phyloP scores from a whole-genome alignment of 2,797 vertebrate species.

The Clamator glandarius region DNA sequence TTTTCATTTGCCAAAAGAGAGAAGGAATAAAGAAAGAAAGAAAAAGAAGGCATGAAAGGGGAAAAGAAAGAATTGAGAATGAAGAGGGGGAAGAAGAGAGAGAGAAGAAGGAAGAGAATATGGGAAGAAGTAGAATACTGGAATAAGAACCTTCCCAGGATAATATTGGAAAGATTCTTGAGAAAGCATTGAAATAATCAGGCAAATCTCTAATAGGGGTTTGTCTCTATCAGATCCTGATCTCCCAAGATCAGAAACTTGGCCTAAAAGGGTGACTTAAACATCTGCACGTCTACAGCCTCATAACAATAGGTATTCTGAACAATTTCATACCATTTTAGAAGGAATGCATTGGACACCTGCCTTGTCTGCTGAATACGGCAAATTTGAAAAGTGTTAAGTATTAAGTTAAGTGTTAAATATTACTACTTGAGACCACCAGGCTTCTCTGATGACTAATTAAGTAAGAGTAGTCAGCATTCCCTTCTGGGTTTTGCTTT shows the following conservation, averaged over 20 bases:
- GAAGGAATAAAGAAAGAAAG: background rate
- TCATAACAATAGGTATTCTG: background rate
- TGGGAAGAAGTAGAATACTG: background rate
- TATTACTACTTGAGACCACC: background rate
- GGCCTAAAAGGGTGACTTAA: background rate
- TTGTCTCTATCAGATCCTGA: background rate
- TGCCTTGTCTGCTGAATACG: background rate
- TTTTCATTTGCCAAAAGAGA: background rate
- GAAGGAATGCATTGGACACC: accelerated
- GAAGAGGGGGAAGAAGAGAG: background rate
- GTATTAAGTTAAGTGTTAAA: background rate
- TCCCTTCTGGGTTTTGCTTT: background rate
- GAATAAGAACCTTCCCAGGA: background rate
- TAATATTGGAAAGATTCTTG: background rate
- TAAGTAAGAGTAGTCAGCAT: background rate
- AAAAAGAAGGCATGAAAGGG: background rate
- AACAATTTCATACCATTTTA: background rate
- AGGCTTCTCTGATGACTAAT: background rate
- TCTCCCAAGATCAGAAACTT: background rate
- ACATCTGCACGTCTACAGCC: background rate
- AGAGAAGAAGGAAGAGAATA: background rate
- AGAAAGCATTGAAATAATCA: background rate
- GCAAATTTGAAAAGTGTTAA: accelerated
- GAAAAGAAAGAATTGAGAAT: background rate
- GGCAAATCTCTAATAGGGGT: background rate